Conservation (phyloP, 2,113 vertebrate genomes). For the Cichladusa arquata region DNA sequence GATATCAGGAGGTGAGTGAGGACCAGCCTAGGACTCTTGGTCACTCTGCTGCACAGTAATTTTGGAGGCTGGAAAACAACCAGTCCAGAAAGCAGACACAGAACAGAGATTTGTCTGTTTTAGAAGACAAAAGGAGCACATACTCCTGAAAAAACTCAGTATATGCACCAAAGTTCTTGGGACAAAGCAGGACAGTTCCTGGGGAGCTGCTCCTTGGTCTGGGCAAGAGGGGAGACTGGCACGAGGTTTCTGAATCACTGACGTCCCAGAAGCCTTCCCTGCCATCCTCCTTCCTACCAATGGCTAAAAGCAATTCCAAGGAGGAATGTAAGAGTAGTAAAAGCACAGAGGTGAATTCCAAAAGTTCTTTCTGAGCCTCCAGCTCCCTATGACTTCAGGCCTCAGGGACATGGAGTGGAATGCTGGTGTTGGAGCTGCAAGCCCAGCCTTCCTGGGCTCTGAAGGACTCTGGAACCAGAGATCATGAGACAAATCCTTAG, state of each 20-base stretch:
- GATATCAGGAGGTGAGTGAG: background rate
- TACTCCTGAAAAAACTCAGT: accelerated
- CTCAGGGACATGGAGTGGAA: background rate
- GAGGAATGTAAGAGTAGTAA: background rate
- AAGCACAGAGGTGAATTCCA: background rate
- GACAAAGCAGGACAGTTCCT: background rate
- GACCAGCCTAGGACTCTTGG: background rate
- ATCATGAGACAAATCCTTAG: background rate
- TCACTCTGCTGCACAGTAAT: background rate
- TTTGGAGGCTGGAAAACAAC: background rate
- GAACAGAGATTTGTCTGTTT: background rate
- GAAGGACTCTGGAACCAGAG: background rate
- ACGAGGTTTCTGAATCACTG: accelerated
- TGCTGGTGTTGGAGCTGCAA: background rate
- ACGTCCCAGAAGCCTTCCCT: background rate
- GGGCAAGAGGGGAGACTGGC: background rate
- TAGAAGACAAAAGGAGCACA: background rate
- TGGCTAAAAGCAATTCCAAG: background rate
- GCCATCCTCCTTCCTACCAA: background rate
- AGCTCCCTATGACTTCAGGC: background rate
- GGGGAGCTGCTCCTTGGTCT: background rate
- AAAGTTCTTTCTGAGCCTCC: background rate
- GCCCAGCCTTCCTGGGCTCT: background rate
- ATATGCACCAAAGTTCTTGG: background rate
- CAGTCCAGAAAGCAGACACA: background rate